These are phyloP conservation scores for Cotesia typhae DNA, from an alignment of 1,140 invertebrate genomes.

Conservation along the genomic window DNA sequence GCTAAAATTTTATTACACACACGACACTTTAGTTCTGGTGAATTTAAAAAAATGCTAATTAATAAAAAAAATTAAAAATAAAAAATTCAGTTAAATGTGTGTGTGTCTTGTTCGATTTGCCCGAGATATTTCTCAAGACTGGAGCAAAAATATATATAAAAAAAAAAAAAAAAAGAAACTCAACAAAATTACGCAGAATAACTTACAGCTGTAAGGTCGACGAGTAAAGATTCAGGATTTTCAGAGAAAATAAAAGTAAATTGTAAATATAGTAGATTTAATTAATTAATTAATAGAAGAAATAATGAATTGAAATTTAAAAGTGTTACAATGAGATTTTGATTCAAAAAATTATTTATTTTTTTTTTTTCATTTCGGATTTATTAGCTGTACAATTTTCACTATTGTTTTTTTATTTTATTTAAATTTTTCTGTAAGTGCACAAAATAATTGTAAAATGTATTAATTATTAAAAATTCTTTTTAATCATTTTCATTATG, in stretches of 20 bases:
- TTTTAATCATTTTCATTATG: not conserved
- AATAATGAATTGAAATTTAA: not conserved
- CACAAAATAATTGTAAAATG: slow-evolving; percentile 16
- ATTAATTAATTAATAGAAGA: not conserved
- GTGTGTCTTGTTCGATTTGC: slow-evolving; percentile 1
- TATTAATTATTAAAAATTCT: slow-evolving; percentile 9
- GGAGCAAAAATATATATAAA: not conserved
- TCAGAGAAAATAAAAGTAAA: slow-evolving; percentile 1
- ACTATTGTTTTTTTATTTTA: not conserved
- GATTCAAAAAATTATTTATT: no score
- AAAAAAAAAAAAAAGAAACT: not conserved
- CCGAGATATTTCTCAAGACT: not conserved
- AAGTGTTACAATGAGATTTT: no score
- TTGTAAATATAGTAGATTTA: slow-evolving; percentile 26
- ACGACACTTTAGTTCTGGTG: not conserved
- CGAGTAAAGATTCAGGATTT: slow-evolving; percentile 21
- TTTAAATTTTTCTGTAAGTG: slow-evolving; percentile 11
- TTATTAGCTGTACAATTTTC: not conserved
- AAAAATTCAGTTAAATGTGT: not conserved
- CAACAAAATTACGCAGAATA: not conserved
- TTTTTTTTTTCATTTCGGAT: no score
- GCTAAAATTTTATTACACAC: not conserved
- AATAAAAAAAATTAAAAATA: slow-evolving; percentile 11
- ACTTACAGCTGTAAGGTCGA: not conserved
- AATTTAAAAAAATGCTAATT: not conserved